phyloP scores from a whole-genome alignment of 2,888 invertebrate species.

The Mayetiola destructor region DNA sequence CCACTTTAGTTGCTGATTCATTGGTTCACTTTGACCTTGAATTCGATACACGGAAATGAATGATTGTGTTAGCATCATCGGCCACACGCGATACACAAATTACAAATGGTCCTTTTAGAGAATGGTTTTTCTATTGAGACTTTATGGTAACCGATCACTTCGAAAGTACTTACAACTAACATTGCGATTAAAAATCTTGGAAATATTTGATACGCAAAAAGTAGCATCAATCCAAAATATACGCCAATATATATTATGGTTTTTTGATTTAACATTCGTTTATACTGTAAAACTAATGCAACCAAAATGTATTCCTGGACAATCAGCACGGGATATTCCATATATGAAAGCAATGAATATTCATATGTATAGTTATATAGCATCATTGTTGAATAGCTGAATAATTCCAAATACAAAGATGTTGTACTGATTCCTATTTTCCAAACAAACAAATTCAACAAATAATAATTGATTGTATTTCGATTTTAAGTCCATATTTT shows the following conservation, averaged over 20 bases:
- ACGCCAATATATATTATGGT: conserved; percentile 28
- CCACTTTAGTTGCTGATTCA: too few species aligned
- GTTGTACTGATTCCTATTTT: conserved; percentile 30
- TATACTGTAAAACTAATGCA: conserved; percentile 54
- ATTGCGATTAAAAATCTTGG: conserved; percentile 29
- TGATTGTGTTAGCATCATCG: too few species aligned
- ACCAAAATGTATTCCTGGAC: conserved; percentile 60
- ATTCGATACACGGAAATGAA: too few species aligned
- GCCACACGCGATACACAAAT: too few species aligned
- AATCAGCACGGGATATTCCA: conserved; percentile 73
- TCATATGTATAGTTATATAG: conserved; percentile 64
- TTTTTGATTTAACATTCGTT: conserved; percentile 39
- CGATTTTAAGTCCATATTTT: conserved; percentile 51
- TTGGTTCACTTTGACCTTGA: too few species aligned
- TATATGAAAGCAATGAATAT: conserved; percentile 59
- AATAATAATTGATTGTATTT: conserved; percentile 44
- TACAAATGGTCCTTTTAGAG: too few species aligned
- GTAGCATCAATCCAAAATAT: conserved; percentile 35
- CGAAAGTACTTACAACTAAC: conserved; percentile 32
- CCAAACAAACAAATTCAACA: conserved; percentile 15
- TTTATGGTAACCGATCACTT: not conserved
- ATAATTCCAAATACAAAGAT: conserved; percentile 35
- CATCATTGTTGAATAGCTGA: conserved; percentile 64
- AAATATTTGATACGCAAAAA: conserved; percentile 34
- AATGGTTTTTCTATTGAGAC: conserved; percentile 30